Percentiles rank a stretch among this genome's conserved stretches.
These are phyloP conservation scores for Jacana jacana DNA, from an alignment of 2,113 vertebrate species.

Conservation along the genomic window DNA sequence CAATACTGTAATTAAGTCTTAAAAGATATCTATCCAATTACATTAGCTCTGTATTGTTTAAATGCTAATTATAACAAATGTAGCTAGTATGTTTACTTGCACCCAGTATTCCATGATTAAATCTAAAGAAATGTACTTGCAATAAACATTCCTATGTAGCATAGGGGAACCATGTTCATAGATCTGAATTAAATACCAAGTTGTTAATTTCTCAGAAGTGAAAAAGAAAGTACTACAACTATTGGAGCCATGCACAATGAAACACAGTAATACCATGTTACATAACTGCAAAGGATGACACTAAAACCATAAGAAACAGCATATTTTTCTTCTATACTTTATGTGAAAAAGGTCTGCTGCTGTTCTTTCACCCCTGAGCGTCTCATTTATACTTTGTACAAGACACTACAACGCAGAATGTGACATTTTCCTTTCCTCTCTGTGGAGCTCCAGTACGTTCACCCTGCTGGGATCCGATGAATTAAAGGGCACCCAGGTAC, in stretches of 20 bases:
- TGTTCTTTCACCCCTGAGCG: background rate
- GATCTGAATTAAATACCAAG: constrained; percentile 36
- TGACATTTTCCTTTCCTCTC: background rate
- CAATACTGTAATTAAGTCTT: background rate
- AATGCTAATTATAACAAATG: constrained; percentile 6
- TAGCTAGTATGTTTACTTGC: background rate
- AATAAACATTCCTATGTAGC: constrained; percentile 3
- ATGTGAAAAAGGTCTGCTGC: background rate
- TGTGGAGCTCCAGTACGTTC: background rate
- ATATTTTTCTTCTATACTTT: background rate
- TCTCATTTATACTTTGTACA: background rate
- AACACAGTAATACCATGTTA: background rate
- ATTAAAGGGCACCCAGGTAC: background rate
- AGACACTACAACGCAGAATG: background rate
- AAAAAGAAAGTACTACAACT: constrained; percentile 5
- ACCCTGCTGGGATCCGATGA: background rate
- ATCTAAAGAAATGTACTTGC: background rate
- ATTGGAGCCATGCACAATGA: background rate
- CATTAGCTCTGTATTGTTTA: background rate
- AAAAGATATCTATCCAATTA: background rate
- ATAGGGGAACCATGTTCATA: background rate
- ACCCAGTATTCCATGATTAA: constrained; percentile 1
- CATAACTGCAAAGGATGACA: background rate
- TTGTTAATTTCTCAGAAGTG: constrained; percentile 8
- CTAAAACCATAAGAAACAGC: background rate